Evolutionary conservation across 2,888 invertebrate species (phyloP), one percentile per base, ranked within the genome.

Genomic region (Drosophila sordidula): DNA sequence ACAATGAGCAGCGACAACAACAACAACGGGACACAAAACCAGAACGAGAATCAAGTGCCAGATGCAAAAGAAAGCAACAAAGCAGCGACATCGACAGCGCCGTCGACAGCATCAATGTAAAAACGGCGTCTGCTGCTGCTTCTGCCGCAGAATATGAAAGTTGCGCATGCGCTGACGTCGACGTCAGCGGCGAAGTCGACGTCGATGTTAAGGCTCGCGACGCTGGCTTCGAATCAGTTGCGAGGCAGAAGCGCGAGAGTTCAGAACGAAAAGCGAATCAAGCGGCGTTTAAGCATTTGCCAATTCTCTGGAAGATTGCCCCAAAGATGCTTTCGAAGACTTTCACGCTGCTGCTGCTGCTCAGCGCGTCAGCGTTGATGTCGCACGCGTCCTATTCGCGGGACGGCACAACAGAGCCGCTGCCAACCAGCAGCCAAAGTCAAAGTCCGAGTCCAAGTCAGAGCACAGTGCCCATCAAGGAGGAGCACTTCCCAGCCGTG

Each of bases 121-220:
- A 29, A 29, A 36, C 18, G 16, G 39, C 51, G 18, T 29, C 39
- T 25, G 49, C 42, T 49, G 6, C 36, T 38, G 14, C 14, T 6
- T 45, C 45, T 34, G 70, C 47, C 29, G 83, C 79, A 73, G 76
- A 87, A 85, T 87, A 80, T 76, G 83, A 87, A 86, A 88, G 87
- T 80, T 80, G 84, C 84, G 89, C 87, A 73, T 83, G 87, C 84
- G 77, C 34, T 12, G 34, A 11, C 34, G 34, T 12, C 4, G 29
- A 34, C 52, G 52, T 32, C 71, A 59, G 49, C 49, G 49, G 44
- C 55, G 16, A 26, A 65, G 61, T 34, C 51, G 52, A 62, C 68
- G 58, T 61, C 56, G 50, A 71, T 52, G 55, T 82, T 67, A 73
- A 57, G 67, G 59, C 87, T 62, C 47, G 52, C 58, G 65, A 51